Evolutionary conservation across 2,888 invertebrate species (phyloP).

Genomic region (Nymphalis polychloros): DNA sequence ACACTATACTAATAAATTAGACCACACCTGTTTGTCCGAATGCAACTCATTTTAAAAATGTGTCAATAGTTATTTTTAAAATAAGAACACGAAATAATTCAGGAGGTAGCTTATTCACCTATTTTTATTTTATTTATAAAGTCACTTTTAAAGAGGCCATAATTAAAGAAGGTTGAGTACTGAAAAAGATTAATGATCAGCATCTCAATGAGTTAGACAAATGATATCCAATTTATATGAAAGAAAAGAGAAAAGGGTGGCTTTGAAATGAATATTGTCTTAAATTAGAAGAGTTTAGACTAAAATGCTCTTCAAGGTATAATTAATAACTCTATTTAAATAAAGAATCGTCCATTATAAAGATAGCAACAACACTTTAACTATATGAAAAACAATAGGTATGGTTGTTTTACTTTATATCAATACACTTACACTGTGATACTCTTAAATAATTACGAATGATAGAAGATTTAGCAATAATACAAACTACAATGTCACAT

Average conservation of each 20-base stretch:
- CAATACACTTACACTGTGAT: too few species aligned
- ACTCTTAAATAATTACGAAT: too few species aligned
- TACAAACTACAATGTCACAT: too few species aligned
- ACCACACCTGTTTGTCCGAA: too few species aligned
- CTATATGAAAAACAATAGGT: too few species aligned
- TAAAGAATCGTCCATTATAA: slow-evolving; percentile 22
- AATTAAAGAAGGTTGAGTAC: slow-evolving; percentile 30
- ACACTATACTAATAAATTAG: too few species aligned
- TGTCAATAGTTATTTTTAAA: too few species aligned
- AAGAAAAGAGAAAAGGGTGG: slow-evolving; percentile 46
- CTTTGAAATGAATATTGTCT: slow-evolving; percentile 50
- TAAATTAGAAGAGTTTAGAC: slow-evolving; percentile 59
- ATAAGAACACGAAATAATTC: not conserved
- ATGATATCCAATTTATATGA: slow-evolving; percentile 51
- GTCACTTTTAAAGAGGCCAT: slow-evolving; percentile 15
- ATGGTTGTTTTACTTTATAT: too few species aligned
- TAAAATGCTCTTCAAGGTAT: slow-evolving; percentile 44
- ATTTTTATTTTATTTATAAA: slow-evolving; percentile 13
- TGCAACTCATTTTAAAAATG: too few species aligned
- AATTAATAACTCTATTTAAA: slow-evolving; percentile 34
- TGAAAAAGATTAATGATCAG: slow-evolving; percentile 40
- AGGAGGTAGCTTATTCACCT: not conserved
- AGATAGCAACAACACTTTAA: slow-evolving; percentile 10
- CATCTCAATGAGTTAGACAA: slow-evolving; percentile 47
- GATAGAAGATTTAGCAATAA: too few species aligned